These are phyloP conservation scores for Nymphalis urticae DNA, from an alignment of 2,888 invertebrate genomes.

Conservation along the genomic window DNA sequence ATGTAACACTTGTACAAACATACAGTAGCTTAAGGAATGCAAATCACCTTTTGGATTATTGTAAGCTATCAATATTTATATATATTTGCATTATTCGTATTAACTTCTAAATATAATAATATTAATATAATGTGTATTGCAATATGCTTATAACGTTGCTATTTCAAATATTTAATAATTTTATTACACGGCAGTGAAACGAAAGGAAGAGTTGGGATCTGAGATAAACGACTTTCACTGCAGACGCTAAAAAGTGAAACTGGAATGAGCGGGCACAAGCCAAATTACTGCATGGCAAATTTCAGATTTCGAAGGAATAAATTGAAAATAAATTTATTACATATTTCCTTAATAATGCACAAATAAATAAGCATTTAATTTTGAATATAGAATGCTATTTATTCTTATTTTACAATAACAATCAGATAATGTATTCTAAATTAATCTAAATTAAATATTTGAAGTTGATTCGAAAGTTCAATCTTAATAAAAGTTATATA, in stretches of 20 bases:
- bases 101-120: background rate
- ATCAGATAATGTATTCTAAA: background rate
- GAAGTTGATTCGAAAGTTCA: too few species aligned
- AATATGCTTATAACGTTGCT: background rate
- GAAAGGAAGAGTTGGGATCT: conserved; percentile 72
- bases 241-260: conserved; percentile 79
- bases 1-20: conserved; percentile 25
- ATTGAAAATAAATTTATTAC: background rate
- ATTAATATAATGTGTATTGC: background rate
- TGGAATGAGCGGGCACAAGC: conserved; percentile 58
- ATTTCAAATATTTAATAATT: conserved; percentile 31
- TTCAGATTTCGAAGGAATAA: conserved; percentile 21
- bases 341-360: background rate
- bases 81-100: background rate
- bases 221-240: conserved; percentile 74
- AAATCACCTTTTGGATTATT: conserved; percentile 19
- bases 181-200: conserved; percentile 43
- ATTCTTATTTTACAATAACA: background rate
- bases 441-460: too few species aligned
- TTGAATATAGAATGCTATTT: too few species aligned
- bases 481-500: conserved; percentile 26
- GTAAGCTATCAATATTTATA: background rate
- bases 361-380: too few species aligned
- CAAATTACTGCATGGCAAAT: conserved; percentile 55
- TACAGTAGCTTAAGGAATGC: conserved; percentile 19